Conservation (phyloP, 1,140 invertebrate genomes). For the Ceratosolen solmsi region DNA sequence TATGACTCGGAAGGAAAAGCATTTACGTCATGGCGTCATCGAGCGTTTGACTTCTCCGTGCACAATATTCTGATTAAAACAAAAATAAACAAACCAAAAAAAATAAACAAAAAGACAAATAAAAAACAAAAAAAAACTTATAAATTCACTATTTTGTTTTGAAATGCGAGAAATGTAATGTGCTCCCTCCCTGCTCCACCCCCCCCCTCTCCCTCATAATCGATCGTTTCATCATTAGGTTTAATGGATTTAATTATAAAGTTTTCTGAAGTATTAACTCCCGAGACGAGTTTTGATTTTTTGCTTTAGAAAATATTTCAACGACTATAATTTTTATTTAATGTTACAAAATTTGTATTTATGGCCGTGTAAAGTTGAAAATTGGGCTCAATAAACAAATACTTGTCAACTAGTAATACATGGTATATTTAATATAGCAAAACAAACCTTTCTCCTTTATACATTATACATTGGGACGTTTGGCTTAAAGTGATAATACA, state of each 20-base stretch:
- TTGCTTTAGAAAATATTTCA: constrained; percentile 51
- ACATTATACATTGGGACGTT: not conserved
- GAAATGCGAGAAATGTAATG: constrained; percentile 29
- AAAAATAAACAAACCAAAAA: too few species aligned
- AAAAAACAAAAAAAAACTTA: too few species aligned
- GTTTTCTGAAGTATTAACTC: constrained; percentile 65
- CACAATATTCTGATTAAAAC: constrained; percentile 48
- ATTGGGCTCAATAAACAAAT: constrained; percentile 67
- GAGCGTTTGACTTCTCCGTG: constrained; percentile 48
- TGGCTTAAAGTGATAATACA: not conserved
- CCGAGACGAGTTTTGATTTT: constrained; percentile 55
- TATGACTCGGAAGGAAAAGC: constrained; percentile 51
- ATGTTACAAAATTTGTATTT: constrained; percentile 65
- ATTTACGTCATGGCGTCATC: constrained; percentile 58
- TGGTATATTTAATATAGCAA: not conserved
- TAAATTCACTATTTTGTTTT: constrained; percentile 41
- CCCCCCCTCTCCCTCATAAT: not conserved
- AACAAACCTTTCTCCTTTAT: not conserved
- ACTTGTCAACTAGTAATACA: constrained; percentile 54
- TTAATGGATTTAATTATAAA: constrained; percentile 56
- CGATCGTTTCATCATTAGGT: constrained; percentile 38
- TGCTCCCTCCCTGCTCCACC: constrained; percentile 9
- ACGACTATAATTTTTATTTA: constrained; percentile 66
- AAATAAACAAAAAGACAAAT: too few species aligned
- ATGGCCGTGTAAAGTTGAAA: constrained; percentile 61